These are phyloP conservation scores for Sminthurinus aureus DNA, from an alignment of 2,888 invertebrate genomes.

Conservation along the genomic window DNA sequence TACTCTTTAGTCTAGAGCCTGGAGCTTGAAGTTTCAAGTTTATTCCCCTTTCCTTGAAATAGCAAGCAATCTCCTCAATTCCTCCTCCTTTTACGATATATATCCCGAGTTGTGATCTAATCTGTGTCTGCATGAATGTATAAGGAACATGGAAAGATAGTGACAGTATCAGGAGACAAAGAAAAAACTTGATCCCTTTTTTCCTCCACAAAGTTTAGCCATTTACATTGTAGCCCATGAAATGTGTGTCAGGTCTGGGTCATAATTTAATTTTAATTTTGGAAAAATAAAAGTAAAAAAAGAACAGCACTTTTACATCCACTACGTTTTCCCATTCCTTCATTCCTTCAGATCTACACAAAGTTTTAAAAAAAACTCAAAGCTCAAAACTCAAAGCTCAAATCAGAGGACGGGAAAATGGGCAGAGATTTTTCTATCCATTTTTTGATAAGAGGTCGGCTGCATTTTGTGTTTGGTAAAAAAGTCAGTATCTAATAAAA, in stretches of 20 bases:
- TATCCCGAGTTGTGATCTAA: not conserved
- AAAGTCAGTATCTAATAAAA: too few species aligned
- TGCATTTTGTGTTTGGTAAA: too few species aligned
- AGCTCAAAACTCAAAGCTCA: too few species aligned
- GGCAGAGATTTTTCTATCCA: too few species aligned
- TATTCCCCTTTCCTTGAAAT: not conserved
- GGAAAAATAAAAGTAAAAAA: conserved; percentile 3
- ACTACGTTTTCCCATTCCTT: not conserved
- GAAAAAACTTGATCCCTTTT: not conserved
- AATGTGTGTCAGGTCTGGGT: conserved; percentile 4
- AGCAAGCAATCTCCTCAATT: not conserved
- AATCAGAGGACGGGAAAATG: too few species aligned
- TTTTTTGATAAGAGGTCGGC: too few species aligned
- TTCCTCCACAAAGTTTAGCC: not conserved
- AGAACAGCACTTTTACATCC: not conserved
- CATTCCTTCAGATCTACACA: too few species aligned
- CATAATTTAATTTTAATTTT: conserved; percentile 22
- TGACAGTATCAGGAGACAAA: not conserved
- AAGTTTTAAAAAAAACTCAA: too few species aligned
- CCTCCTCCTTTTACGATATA: too few species aligned
- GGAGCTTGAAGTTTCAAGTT: too few species aligned
- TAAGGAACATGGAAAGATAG: not conserved
- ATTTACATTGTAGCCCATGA: not conserved
- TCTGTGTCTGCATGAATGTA: not conserved
- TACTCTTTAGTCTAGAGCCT: too few species aligned